phyloP scores from a whole-genome alignment of 2,797 vertebrate species.

The Molothrus aeneus region DNA sequence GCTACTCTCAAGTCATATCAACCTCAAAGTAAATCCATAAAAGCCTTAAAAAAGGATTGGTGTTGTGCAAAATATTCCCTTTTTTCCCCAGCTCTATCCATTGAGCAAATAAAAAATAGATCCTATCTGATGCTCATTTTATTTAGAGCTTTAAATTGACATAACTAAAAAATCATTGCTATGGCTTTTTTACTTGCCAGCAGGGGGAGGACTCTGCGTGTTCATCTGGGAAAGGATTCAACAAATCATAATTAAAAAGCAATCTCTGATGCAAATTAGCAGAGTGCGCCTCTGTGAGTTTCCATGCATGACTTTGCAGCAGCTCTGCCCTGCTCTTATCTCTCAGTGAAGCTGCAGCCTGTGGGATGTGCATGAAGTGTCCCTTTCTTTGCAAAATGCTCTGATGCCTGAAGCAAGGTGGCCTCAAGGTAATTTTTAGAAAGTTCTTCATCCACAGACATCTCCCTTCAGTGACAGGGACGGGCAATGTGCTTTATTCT shows the following conservation, averaged over 20 bases:
- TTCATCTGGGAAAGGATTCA: not conserved
- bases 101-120: not conserved
- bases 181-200: constrained; percentile 12
- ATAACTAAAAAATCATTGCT: not conserved
- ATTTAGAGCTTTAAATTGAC: not conserved
- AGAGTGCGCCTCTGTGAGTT: not conserved
- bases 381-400: not conserved
- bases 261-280: not conserved
- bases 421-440: not conserved
- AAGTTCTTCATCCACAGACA: not conserved
- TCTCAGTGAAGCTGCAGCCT: not conserved
- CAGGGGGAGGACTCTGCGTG: constrained; percentile 33
- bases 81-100: not conserved
- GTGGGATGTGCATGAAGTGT: not conserved
- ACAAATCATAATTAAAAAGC: not conserved
- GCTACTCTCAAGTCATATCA: not conserved
- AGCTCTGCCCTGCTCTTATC: not conserved
- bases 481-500: not conserved
- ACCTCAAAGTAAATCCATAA: not conserved
- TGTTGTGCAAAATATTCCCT: not conserved
- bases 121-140: not conserved
- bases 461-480: not conserved
- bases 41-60: not conserved
- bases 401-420: not conserved
- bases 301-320: not conserved